Evolutionary conservation across 2,888 invertebrate species (phyloP).

Genomic region (Julus scanicus): DNA sequence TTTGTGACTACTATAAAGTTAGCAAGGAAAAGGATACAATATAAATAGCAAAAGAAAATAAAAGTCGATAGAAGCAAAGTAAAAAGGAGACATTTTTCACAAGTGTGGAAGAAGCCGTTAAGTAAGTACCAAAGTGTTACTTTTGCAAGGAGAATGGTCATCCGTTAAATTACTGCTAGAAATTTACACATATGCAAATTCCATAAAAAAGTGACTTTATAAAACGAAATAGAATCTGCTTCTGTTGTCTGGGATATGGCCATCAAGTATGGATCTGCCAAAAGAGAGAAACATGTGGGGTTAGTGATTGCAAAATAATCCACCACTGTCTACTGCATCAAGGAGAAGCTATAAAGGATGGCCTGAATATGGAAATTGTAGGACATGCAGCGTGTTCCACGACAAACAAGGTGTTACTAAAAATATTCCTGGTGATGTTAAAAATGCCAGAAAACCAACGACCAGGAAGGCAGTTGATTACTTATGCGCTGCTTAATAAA

Average conservation of each 20-base stretch:
- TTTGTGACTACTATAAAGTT: background rate
- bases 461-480: background rate
- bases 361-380: too few relatives aligned
- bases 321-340: too few relatives aligned
- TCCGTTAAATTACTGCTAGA: background rate
- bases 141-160: background rate
- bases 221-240: background rate
- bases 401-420: background rate
- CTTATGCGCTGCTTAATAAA: background rate
- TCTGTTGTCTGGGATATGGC: background rate
- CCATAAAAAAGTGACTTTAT: background rate
- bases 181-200: background rate
- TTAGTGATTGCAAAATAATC: too few relatives aligned
- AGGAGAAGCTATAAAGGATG: too few relatives aligned
- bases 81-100: background rate
- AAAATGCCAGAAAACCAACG: background rate
- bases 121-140: background rate
- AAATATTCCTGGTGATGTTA: background rate
- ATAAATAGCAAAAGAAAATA: background rate
- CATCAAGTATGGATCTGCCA: background rate
- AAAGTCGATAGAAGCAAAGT: background rate
- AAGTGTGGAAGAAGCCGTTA: background rate
- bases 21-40: background rate
- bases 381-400: background rate
- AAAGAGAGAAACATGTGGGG: too few relatives aligned